Evolutionary conservation across 2,113 vertebrate species (phyloP), one percentile per base, ranked within the genome.

Genomic region (Sclerurus mexicanus): DNA sequence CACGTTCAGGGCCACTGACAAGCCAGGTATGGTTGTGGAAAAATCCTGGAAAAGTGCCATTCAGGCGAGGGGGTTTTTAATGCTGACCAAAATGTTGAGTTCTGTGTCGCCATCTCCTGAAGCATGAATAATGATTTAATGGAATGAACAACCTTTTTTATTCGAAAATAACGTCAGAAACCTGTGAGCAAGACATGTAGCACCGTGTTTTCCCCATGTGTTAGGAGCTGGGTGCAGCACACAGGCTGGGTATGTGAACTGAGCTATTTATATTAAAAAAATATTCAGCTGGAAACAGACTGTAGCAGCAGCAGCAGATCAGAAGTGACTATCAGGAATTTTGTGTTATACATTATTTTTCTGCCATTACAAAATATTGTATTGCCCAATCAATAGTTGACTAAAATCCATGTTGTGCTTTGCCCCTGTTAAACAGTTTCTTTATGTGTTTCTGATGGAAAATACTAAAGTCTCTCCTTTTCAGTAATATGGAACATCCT

Each of bases 381-480:
- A 49, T 62, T 84, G 90, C 87, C 97, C 95, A 94, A 97, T 97
- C 95, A 92, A 95, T 79, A 96, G 74, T 60, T 97, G 96, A 96
- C 77, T 96, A 90, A 97, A 96, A 96, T 71, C 93, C 87, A 90
- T 66, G 82, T 97, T 97, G 97, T 96, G 96, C 95, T 97, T 97
- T 95, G 88, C 90, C 93, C 94, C 77, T 87, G 9, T 87, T 96
- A 85, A 96, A 95, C 50, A 64, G 78, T 85, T 95, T 96, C 68
- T 92, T 78, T 89, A 58, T 40, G 89, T 95, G 89, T 95, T 96
- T 89, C 96, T 94, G 52, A 90, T 72, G 95, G 93, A 95, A 97
- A 97, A 96, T 33, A 91, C 90, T 73, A 46, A 95, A 82, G 58
- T 66, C n/a, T 89, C 75, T 96, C 71, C 75, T 59, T 67, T 49